Evolutionary conservation across 2,113 vertebrate species (phyloP), one percentile per base, ranked within the genome.

Genomic region (Hemibagrus wyckioides): DNA sequence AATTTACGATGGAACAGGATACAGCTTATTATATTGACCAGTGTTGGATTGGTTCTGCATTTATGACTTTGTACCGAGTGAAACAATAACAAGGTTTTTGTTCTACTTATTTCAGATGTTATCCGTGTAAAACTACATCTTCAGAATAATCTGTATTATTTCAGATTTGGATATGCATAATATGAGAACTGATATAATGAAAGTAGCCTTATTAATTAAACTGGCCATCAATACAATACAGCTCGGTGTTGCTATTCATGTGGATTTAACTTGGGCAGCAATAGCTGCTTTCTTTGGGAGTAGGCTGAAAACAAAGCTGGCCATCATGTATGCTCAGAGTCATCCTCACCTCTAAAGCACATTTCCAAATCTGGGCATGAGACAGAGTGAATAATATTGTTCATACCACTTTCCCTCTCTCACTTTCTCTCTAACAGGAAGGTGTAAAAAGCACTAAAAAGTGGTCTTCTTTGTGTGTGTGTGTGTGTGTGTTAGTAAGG

Each of bases 341-440:
- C 69, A 79, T 76, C 76, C 56, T 69, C 67, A 54, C 44, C 61
- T 61, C 73, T 41, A 89, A 85, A 87, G 54, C 85, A 39, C 84
- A 83, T 82, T 41, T 65, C n/a, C 67, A 88, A 85, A 91, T 81
- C 76, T 57, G 30, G 61, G 44, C 84, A 41, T 52, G 23, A 87
- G 82, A 75, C 82, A 89, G 67, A n/a, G 63, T 91, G 71, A 87
- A 89, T 85, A 75, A 83, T n/a, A 76, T 88, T 88, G 76, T 85
- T 63, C 77, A 85, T 54, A 59, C 25, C 75, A 33, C 75, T 71
- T 15, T 82, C 39, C 25, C 80, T 82, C 56, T 33, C 28, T 41
- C 21, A 30, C 25, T 21, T 7, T 28, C 14, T 44, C 36, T 79
- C 25, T 44, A 15, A 28, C 50, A 10, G 50, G 23, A 33, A 59